Evolutionary conservation across 1,140 invertebrate species (phyloP).

Genomic region (Papilio machaon): DNA sequence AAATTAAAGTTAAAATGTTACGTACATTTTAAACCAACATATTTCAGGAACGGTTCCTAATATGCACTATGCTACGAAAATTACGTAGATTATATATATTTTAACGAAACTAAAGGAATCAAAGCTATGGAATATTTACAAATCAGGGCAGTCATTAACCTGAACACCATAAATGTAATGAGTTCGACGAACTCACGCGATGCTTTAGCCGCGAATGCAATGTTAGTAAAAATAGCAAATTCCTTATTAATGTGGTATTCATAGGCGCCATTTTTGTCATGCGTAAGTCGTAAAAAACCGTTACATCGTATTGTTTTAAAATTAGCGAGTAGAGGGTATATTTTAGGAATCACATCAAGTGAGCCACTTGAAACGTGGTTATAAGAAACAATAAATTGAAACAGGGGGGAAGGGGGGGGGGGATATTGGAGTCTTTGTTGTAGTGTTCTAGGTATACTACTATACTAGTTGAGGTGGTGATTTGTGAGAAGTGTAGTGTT

Average conservation of each 20-base stretch:
- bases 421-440: too few species aligned
- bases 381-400: too few species aligned
- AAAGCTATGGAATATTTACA: slow-evolving; percentile 20
- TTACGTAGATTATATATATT: slow-evolving; percentile 1
- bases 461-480: too few species aligned
- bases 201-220: background rate
- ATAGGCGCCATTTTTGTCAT: slow-evolving; percentile 8
- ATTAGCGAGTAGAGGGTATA: background rate
- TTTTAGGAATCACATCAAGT: background rate
- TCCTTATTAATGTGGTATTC: slow-evolving; percentile 10
- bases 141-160: slow-evolving; percentile 26
- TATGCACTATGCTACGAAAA: background rate
- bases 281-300: background rate
- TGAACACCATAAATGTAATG: slow-evolving; percentile 33
- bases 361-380: too few species aligned
- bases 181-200: slow-evolving; percentile 1
- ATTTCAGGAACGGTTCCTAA: background rate
- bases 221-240: slow-evolving; percentile 7
- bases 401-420: too few species aligned
- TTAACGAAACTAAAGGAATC: background rate
- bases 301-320: slow-evolving; percentile 11
- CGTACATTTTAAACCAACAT: background rate
- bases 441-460: too few species aligned
- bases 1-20: background rate
- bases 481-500: too few species aligned